Evolutionary conservation across 2,113 vertebrate genomes (phyloP).

Genomic region (Poeciliopsis retropinna): DNA sequence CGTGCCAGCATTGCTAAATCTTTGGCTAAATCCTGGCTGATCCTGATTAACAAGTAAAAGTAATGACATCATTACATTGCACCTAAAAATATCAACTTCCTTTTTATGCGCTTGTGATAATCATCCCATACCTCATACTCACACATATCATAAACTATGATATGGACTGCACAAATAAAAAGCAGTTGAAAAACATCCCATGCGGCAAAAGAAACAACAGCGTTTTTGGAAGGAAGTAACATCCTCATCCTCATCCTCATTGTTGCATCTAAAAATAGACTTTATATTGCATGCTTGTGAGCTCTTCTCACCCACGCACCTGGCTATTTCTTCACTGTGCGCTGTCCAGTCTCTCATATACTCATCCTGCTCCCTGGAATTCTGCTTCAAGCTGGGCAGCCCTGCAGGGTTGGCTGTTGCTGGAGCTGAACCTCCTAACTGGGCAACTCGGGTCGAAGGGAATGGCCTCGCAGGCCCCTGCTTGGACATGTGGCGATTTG

Average conservation of each 20-base stretch:
- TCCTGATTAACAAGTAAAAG: conserved; percentile 78
- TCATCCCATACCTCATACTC: background rate
- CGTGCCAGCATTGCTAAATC: conserved; percentile 95
- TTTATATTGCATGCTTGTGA: background rate
- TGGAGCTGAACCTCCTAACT: conserved; percentile 85
- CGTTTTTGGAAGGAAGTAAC: background rate
- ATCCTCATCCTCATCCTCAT: conserved; percentile 28
- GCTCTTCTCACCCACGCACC: conserved; percentile 65
- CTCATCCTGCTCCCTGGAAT: conserved; percentile 94
- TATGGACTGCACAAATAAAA: background rate
- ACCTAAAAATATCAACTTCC: background rate
- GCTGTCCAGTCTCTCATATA: conserved; percentile 98
- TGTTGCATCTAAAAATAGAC: background rate
- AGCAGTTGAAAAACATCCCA: background rate
- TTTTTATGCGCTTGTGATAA: background rate
- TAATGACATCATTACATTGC: background rate
- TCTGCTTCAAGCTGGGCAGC: conserved; percentile 83
- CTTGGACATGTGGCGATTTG: conserved; percentile 94
- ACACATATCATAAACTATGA: background rate
- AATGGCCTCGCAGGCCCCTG: conserved; percentile 85
- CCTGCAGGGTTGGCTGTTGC: conserved; percentile 73
- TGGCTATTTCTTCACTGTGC: conserved; percentile 97
- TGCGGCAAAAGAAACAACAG: background rate
- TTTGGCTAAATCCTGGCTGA: conserved; percentile 93
- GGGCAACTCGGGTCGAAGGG: conserved; percentile 86